A percentile compares a stretch with the other conserved stretches of the same genome.
Evolutionary conservation across 2,888 invertebrate genomes (phyloP).

Genomic region (Meloe dianella): DNA sequence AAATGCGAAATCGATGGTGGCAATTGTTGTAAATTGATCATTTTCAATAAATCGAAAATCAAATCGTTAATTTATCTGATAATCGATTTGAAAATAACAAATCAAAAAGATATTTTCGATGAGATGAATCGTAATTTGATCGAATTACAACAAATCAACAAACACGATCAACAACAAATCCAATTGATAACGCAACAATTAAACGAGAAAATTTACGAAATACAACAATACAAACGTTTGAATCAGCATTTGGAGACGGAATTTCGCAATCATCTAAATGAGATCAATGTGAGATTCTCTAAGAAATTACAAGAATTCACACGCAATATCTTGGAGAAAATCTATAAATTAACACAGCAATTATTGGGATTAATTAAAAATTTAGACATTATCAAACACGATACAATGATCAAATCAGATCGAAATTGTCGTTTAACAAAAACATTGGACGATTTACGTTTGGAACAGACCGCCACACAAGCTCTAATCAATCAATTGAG

Average conservation of each 20-base stretch:
- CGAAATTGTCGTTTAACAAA: slow-evolving; percentile 44
- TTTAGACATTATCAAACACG: slow-evolving; percentile 45
- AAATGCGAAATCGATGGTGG: slow-evolving; percentile 46
- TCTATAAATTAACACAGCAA: slow-evolving; percentile 37
- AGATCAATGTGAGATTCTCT: slow-evolving; percentile 19
- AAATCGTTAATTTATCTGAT: slow-evolving; percentile 55
- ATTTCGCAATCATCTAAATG: slow-evolving; percentile 22
- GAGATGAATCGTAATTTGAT: slow-evolving; percentile 52
- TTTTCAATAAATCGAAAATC: slow-evolving; percentile 55
- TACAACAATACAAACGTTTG: not conserved
- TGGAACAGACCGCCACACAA: slow-evolving; percentile 47
- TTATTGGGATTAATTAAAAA: slow-evolving; percentile 44
- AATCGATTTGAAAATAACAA: slow-evolving; percentile 51
- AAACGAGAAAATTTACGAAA: slow-evolving; percentile 20
- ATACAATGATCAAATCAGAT: slow-evolving; percentile 44
- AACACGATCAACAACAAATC: slow-evolving; percentile 44
- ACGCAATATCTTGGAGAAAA: slow-evolving; percentile 29
- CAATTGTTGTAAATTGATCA: slow-evolving; percentile 48
- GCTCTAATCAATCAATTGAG: slow-evolving; percentile 46
- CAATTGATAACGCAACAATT: slow-evolving; percentile 39
- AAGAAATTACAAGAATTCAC: slow-evolving; percentile 28
- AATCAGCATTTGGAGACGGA: slow-evolving; percentile 20
- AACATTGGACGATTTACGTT: slow-evolving; percentile 48
- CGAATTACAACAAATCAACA: slow-evolving; percentile 43
- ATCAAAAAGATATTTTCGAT: slow-evolving; percentile 53